Evolutionary conservation across 2,888 invertebrate genomes (phyloP).

Genomic region (Zhuqinia jingwanae): DNA sequence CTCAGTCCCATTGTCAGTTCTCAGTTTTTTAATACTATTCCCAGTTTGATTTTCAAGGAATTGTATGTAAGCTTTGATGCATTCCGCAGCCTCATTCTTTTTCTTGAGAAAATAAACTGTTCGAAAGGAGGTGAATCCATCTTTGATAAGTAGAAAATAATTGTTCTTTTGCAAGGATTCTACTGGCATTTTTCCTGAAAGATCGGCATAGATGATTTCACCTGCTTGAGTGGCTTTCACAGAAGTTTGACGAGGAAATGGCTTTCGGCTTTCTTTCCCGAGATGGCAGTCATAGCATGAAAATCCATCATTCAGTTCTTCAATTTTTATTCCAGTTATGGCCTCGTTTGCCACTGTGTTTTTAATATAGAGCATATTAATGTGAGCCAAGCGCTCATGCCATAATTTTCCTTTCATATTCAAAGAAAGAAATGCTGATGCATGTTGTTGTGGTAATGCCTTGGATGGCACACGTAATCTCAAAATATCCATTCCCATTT

Average conservation of each 20-base stretch:
- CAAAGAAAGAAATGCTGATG: not conserved
- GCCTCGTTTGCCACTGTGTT: not conserved
- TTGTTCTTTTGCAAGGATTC: not conserved
- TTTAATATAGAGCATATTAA: not conserved
- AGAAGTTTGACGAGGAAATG: not conserved
- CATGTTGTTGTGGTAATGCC: not conserved
- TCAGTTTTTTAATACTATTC: not conserved
- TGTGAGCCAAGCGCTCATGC: not conserved
- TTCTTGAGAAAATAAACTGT: not conserved
- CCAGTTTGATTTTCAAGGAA: not conserved
- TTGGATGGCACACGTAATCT: too few relatives aligned
- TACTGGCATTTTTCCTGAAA: not conserved
- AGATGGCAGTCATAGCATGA: not conserved
- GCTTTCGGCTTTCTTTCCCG: too few relatives aligned
- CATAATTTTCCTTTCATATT: not conserved
- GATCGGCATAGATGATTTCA: not conserved
- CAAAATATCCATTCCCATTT: too few relatives aligned
- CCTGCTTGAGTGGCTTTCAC: not conserved
- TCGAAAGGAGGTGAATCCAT: not conserved
- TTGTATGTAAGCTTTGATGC: not conserved
- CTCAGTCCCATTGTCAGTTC: constrained; percentile 2
- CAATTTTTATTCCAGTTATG: not conserved
- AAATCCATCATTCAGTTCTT: too few relatives aligned
- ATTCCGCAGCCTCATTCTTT: not conserved
- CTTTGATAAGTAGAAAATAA: not conserved